phyloP scores from a whole-genome alignment of 2,113 vertebrate species.

The Dromas ardeola region DNA sequence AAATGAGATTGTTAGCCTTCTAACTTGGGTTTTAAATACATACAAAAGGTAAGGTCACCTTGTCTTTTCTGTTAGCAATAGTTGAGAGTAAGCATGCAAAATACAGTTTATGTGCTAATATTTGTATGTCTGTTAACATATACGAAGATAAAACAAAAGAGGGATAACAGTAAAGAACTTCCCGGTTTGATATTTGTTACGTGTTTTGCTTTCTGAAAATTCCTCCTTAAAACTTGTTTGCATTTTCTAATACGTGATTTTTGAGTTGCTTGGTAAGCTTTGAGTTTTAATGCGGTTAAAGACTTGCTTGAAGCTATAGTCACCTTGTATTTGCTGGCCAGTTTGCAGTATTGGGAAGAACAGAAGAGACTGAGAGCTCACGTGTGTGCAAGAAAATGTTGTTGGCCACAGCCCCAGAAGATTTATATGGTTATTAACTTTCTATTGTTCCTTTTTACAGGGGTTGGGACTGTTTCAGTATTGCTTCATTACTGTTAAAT shows the following conservation, averaged over 20 bases:
- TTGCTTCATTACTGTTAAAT: neutral
- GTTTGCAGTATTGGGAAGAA: neutral
- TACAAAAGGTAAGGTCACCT: constrained; percentile 84
- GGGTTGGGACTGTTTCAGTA: neutral
- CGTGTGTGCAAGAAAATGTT: neutral
- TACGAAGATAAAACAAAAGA: neutral
- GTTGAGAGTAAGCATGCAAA: neutral
- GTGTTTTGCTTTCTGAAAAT: neutral
- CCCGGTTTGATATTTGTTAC: neutral
- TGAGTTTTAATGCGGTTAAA: neutral
- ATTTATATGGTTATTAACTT: neutral
- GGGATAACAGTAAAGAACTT: neutral
- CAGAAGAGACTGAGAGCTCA: neutral
- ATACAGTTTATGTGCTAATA: neutral
- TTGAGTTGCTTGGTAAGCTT: neutral
- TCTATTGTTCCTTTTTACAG: neutral
- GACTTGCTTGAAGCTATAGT: neutral
- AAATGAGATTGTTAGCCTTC: constrained; percentile 93
- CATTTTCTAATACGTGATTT: neutral
- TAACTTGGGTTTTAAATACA: constrained; percentile 96
- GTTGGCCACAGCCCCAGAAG: neutral
- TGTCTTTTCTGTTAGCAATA: neutral
- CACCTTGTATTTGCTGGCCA: neutral
- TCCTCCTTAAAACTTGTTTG: neutral
- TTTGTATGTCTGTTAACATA: neutral